Evolutionary conservation across 2,888 invertebrate species (phyloP), one percentile per base, ranked within the genome.

Genomic region (Petrolisthes manimaculis): DNA sequence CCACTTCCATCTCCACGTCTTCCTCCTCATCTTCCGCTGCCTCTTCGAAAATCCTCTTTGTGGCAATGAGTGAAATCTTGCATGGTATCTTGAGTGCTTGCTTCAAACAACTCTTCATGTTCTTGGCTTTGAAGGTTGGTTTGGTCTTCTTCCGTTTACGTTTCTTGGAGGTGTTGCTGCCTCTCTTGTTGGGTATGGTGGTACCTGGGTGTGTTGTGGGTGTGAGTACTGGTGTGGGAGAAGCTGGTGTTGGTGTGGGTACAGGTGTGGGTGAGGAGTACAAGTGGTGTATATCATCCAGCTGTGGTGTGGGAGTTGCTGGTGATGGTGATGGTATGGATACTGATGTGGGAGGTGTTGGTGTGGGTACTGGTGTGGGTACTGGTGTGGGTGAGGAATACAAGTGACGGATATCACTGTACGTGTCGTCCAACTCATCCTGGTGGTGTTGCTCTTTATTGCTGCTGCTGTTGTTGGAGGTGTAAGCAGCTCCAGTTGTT

Each of bases 31-130:
- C 88, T 14, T 88, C 88, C 5, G 21, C 24, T 5, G 54, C 51
- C 12, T 88, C 88, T 67, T 88, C 88, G 56, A 88, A 88, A 14
- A 88, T 88, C 77, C 77, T 85, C 82, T 88, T 88, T 61, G 85
- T 88, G 8, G 88, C 56, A 75, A 88, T 88, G 21, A 88, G 77
- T 4, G 84, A 82, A 6, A 88, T 84, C 55, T 88, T 88, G 53
- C 85, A 85, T 0, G 84, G 88, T 18, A 88, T 88, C 37, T 88
- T 88, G 5, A 88, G 69, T 8, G 88, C 83, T 55, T 88, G 88
- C n/a, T 88, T 88, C n/a, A 88, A 74, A 14, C 69, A 83, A 14
- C 84, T 88, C 75, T 37, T 88, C 56, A 88, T 71, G 12, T 53
- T 54, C 53, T 88, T 88, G 53, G 88, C 83, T 56, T 88, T 88